phyloP scores from a whole-genome alignment of 2,797 vertebrate genomes.

The Sebastolobus altivelis region DNA sequence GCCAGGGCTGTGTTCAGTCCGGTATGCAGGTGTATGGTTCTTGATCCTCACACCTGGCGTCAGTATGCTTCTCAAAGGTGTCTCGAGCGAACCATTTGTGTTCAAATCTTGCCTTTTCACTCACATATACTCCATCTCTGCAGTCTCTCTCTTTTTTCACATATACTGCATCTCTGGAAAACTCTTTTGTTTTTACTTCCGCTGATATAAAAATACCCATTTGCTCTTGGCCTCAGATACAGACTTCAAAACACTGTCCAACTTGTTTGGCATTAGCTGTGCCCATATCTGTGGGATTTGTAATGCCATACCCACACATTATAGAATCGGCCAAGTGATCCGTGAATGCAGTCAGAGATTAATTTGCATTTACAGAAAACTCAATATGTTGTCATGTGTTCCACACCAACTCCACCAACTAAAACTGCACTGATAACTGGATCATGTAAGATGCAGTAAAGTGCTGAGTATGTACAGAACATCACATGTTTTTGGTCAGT shows the following conservation, averaged over 20 bases:
- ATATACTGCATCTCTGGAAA: not conserved
- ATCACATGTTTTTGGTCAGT: not conserved
- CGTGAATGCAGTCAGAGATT: not conserved
- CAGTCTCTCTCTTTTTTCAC: too few relatives aligned
- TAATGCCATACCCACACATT: not conserved
- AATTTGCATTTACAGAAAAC: not conserved
- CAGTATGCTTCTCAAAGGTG: not conserved
- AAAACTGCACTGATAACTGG: not conserved
- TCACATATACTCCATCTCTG: too few relatives aligned
- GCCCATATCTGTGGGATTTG: not conserved
- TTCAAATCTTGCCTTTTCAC: not conserved
- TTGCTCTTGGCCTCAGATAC: not conserved
- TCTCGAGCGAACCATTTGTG: not conserved
- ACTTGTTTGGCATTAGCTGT: not conserved
- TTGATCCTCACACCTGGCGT: not conserved
- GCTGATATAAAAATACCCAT: not conserved
- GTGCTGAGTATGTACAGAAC: not conserved
- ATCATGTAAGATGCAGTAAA: not conserved
- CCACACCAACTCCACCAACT: too few relatives aligned
- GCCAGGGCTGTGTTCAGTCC: not conserved
- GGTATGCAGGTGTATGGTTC: not conserved
- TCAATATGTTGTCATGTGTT: not conserved
- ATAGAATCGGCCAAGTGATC: not conserved
- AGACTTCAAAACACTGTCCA: not conserved
- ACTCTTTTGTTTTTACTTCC: not conserved